Base-by-base conservation (phyloP, 2,113 vertebrate species). In the Menura novaehollandiae region DNA sequence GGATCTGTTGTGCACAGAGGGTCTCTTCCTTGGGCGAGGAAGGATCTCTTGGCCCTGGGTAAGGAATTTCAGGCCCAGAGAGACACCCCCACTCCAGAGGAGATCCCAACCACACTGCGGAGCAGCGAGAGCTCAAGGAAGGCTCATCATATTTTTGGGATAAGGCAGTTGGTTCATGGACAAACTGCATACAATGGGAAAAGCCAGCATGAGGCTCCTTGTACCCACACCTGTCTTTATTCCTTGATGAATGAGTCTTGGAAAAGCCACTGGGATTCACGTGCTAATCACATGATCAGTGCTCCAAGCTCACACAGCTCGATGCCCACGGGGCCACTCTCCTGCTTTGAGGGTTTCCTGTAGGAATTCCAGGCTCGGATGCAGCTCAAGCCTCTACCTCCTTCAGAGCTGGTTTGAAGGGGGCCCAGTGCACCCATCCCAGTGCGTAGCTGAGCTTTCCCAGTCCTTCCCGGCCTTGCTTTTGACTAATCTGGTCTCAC, bases 231-330 rank as follows among this genome's bases (percentile, higher is more conserved):
- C 26, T 43, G 24, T 2, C 18, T 39, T 16, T 16, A 10, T 20
- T 37, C 47, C 74, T 5, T 6, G 33, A 5, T 28, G 33, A 46
- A 28, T 6, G 22, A 59, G 44, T 4, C 39, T 71, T 53, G 53
- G 59, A n/a, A 44, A 58, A 72, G 16, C 37, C 51, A 5, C 24
- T 5, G 1, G 19, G 35, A n/a, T 19, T 6, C 3, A 1, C 15
- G 43, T 11, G 6, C 7, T 15, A 6, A 11, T 32, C 14, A 1
- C n/a, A 2, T 0, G 24, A 9, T 35, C 10, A 0, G 0, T 37
- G 30, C 19, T 14, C 46, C 16, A 4, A 10, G 13, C 43, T 26
- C 49, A 32, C 19, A 46, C 6, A 21, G 33, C 22, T 5, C 4
- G 0, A 3, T 39, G 47, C 28, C 56, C 4, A 2, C 0, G 2